Percentiles rank a stretch among this genome's conserved stretches.
Conservation (phyloP, 1,140 invertebrate species). For the Trissolcus basalis region DNA sequence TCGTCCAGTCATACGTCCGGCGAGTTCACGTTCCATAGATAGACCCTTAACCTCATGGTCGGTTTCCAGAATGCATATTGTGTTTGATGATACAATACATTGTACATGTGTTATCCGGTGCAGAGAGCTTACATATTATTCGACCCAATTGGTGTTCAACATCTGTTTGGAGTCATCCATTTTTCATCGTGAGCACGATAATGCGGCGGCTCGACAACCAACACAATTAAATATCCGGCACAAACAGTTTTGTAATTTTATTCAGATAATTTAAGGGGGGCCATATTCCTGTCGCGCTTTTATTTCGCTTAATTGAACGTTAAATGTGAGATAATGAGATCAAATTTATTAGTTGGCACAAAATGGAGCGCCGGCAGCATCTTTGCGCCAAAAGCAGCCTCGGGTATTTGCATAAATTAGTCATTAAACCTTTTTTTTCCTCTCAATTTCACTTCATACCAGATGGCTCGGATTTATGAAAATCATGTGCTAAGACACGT, state of each 20-base stretch:
- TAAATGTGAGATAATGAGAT: conserved; percentile 26
- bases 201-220: conserved; percentile 20
- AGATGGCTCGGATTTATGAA: too few species aligned
- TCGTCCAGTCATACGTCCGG: conserved; percentile 21
- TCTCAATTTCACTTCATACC: too few species aligned
- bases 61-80: conserved; percentile 45
- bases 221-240: conserved; percentile 28
- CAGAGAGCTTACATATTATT: conserved; percentile 29
- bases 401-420: too few species aligned
- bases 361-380: too few species aligned
- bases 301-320: conserved; percentile 30
- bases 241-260: conserved; percentile 18
- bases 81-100: conserved; percentile 39
- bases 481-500: too few species aligned
- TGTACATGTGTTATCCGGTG: conserved; percentile 40
- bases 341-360: conserved; percentile 13
- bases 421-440: too few species aligned
- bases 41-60: conserved; percentile 34
- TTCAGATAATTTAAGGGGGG: conserved; percentile 18
- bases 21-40: conserved; percentile 13
- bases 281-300: conserved; percentile 4
- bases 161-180: conserved; percentile 45
- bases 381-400: too few species aligned
- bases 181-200: conserved; percentile 36
- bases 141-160: conserved; percentile 48